Evolutionary conservation across 2,888 invertebrate genomes (phyloP), one percentile per base, ranked within the genome.

Genomic region (Melanargia galathea): DNA sequence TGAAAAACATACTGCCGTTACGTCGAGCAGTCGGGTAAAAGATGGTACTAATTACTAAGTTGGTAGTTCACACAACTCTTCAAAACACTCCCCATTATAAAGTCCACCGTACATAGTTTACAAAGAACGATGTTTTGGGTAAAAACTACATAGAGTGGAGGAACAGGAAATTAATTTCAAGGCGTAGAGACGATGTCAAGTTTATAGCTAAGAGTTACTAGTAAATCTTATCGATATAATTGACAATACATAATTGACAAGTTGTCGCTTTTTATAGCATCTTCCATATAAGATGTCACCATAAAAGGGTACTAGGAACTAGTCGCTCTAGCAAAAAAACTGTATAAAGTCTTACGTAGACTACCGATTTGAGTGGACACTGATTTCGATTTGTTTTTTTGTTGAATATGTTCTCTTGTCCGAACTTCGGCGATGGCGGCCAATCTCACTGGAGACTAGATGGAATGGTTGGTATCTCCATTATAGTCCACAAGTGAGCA

Each of bases 241-340:
- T 56, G 56, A 56, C 56, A 56, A 57, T 57, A 45, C 45, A 57
- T 30, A 57, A 45, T 57, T 46, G 57, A 57, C 57, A 57, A 45
- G 57, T 57, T 57, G 30, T 57, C 30, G 10, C 45, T 57, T 57
- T 45, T 45, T 43, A 57, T 13, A 26, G 30, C 30, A 1, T 33
- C 30, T 45, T 45, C 43, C 57, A 30, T 57, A 45, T 46, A 57
- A 33, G 57, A 11, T 45, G 45, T 43, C n/a, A 20, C 57, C 57
- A 45, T 57, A 57, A 57, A 57, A 24, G 45, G 57, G 20, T 8
- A 57, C 45, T 20, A 30, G 45, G 57, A 57, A 45, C 57, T 30
- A 26, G 46, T 43, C 18, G 20, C 8, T 13, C 16, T 30, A 20
- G 30, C 24, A 46, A 24, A 57, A 57, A 52, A 57, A 57, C 45